Evolutionary conservation across 2,113 vertebrate species (phyloP), one percentile per base, ranked within the genome.

Genomic region (Ploceus nigricollis): DNA sequence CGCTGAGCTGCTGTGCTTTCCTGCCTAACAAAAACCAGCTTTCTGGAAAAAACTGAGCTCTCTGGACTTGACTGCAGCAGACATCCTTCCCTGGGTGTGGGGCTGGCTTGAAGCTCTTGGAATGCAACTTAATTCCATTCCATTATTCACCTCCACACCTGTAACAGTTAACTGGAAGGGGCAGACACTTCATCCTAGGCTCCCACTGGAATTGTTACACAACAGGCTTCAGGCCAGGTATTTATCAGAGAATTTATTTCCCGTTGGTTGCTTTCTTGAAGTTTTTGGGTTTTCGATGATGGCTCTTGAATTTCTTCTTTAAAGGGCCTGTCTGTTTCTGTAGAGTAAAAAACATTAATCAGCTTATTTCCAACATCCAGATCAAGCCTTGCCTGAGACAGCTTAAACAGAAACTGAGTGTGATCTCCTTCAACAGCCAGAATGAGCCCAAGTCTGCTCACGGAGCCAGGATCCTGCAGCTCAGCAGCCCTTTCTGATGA

Each of bases 251-350:
- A 19, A 44, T 80, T 91, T 95, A 96, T 90, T 97, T 96, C 58
- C 94, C 11, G 0, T 90, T 94, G 10, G 10, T 35, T 33, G 53
- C 56, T 75, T 90, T 95, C 91, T 85, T 95, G 78, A 96, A 90
- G 33, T 91, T 95, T 80, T 79, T 96, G 18, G 95, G 85, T 71
- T 96, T 97, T 81, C 2, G 42, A 57, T 95, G 94, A 6, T 24
- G 81, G 39, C 68, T 94, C 75, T 88, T 97, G 65, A 97, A 88
- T 90, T 97, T 98, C 95, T 98, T 98, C 90, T 82, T 97, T 48
- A 88, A 47, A 1, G 95, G 80, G 11, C 95, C 90, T 27, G 44
- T 18, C 92, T 97, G 97, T 68, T 95, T 97, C 98, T 98, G 94
- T 31, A 24, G 70, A 44, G 50, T 4, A 35, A 24, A 88, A 54